These are phyloP conservation scores for Spongilla lacustris DNA, from an alignment of 37 sponge, comb jelly and placozoan species.

Conservation along the genomic window DNA sequence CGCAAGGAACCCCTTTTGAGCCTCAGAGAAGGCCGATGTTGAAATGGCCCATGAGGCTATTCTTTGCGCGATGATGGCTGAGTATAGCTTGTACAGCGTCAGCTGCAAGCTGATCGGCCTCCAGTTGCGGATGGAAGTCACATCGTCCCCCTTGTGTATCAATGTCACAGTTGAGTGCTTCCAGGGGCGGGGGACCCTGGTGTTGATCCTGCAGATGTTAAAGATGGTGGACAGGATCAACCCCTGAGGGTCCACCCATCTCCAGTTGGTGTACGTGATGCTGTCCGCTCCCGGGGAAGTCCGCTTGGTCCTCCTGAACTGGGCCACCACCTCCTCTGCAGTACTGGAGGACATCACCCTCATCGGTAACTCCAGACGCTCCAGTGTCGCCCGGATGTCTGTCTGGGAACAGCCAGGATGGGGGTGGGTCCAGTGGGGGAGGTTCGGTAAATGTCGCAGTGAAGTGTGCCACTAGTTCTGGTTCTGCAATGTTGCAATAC, in stretches of 20 bases:
- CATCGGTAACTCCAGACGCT: too few relatives aligned
- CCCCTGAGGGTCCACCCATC: too few relatives aligned
- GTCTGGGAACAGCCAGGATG: too few relatives aligned
- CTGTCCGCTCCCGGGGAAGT: background rate
- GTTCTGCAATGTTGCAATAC: too few relatives aligned
- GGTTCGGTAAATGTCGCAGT: too few relatives aligned
- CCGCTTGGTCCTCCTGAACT: slow-evolving; percentile 14
- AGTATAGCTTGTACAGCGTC: slow-evolving; percentile 39
- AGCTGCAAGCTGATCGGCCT: slow-evolving; percentile 48
- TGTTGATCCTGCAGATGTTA: slow-evolving; percentile 3
- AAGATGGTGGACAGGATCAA: background rate
- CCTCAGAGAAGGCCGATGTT: background rate
- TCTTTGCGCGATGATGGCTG: slow-evolving; percentile 35
- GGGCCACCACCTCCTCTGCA: background rate
- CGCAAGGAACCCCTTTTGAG: slow-evolving; percentile 47
- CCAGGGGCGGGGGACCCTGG: slow-evolving; percentile 10
- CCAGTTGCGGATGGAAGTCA: slow-evolving; percentile 2
- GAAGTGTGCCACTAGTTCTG: too few relatives aligned
- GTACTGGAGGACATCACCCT: too few relatives aligned
- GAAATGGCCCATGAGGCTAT: slow-evolving; percentile 27
- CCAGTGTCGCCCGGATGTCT: too few relatives aligned
- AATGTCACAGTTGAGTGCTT: slow-evolving; percentile 19
- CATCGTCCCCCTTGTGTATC: slow-evolving; percentile 18
- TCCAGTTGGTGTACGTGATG: too few relatives aligned
- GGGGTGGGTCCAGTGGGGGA: too few relatives aligned